Conservation (phyloP, 1,140 invertebrate genomes). For the Lepidurus apus region DNA sequence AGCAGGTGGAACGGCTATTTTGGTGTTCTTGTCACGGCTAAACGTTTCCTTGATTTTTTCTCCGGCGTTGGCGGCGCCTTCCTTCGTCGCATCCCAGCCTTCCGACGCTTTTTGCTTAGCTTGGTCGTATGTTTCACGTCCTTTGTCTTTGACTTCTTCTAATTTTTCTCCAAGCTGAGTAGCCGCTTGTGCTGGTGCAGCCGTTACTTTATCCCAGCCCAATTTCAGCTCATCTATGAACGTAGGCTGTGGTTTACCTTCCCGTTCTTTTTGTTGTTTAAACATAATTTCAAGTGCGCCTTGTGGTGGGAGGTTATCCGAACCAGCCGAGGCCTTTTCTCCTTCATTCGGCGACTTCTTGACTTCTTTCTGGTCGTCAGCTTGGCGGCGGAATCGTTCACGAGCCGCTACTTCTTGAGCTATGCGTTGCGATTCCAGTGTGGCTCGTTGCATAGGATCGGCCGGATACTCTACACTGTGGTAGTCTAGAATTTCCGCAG, state of each 20-base stretch:
- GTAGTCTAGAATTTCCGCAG: not conserved
- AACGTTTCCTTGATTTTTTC: slow-evolving; percentile 3
- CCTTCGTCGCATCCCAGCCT: slow-evolving; percentile 9
- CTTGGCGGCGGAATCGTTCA: not conserved
- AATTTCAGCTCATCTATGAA: slow-evolving; percentile 32
- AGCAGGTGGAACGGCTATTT: slow-evolving; percentile 14
- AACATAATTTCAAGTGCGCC: slow-evolving; percentile 31
- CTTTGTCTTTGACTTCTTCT: not conserved
- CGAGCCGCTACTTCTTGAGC: not conserved
- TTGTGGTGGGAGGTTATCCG: slow-evolving; percentile 27
- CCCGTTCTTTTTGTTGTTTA: slow-evolving; percentile 31
- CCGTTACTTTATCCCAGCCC: slow-evolving; percentile 1
- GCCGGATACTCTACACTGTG: not conserved
- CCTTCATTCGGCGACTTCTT: slow-evolving; percentile 20
- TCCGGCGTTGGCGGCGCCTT: slow-evolving; percentile 6
- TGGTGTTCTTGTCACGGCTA: slow-evolving; percentile 14
- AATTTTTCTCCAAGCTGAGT: not conserved
- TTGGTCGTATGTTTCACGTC: not conserved
- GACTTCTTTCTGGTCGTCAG: not conserved
- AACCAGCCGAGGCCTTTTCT: not conserved
- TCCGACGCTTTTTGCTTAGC: not conserved
- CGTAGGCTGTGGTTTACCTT: slow-evolving; percentile 28
- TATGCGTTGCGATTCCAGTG: not conserved
- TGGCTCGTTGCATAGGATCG: not conserved
- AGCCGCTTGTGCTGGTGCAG: not conserved